These are phyloP conservation scores for Microctenopoma stevenorrisi DNA, from an alignment of 2,797 vertebrate genomes.

Conservation along the genomic window DNA sequence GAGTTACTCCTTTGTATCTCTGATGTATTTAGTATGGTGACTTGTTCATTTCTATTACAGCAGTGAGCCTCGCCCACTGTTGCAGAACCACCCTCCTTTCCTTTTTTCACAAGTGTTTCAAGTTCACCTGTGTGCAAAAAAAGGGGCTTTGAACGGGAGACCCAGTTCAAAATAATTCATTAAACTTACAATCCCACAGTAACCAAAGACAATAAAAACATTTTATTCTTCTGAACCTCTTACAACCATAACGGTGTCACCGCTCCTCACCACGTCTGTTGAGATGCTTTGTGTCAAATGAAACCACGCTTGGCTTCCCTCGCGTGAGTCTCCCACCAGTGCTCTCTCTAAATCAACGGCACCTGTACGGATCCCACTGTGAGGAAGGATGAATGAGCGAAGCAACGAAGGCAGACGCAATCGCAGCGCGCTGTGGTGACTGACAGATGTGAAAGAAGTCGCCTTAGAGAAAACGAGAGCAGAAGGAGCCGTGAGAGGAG, in stretches of 20 bases:
- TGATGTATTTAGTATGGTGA: not conserved
- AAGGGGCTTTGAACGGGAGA: not conserved
- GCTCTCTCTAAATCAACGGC: conserved; percentile 22
- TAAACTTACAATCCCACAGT: not conserved
- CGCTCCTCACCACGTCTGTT: not conserved
- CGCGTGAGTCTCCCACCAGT: conserved; percentile 1
- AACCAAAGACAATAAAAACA: not conserved
- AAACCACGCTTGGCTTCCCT: conserved; percentile 21
- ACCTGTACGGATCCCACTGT: conserved; percentile 12
- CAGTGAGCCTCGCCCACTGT: not conserved
- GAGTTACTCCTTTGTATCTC: too few relatives aligned
- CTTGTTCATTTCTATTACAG: not conserved
- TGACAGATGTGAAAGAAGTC: conserved; percentile 24
- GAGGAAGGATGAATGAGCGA: conserved; percentile 19
- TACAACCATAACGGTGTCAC: not conserved
- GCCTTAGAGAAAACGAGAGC: conserved; percentile 4
- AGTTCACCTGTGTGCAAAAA: not conserved
- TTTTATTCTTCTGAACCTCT: not conserved
- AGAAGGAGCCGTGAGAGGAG: not conserved
- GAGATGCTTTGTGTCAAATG: conserved; percentile 26
- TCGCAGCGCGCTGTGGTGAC: conserved; percentile 7
- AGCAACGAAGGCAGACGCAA: conserved; percentile 2
- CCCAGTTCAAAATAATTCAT: not conserved
- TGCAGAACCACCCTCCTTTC: too few relatives aligned
- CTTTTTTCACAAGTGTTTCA: not conserved